Percentiles rank a stretch among this genome's conserved stretches.
Conservation (phyloP, 2,888 invertebrate species). For the Fabriciana adippe region DNA sequence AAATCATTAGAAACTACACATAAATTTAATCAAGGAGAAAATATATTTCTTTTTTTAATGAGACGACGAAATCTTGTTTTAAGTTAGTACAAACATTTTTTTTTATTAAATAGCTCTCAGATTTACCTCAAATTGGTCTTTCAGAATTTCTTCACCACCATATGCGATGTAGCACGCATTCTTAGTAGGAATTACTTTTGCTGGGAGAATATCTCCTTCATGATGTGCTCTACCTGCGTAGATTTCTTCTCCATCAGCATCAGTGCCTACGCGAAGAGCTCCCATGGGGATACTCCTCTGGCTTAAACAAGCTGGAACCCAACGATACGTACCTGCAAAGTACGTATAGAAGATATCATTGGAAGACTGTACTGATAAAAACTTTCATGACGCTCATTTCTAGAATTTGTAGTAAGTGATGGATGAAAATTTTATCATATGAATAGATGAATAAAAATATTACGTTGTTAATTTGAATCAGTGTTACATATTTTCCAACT, state of each 20-base stretch:
- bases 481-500: background rate
- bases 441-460: background rate
- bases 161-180: slow-evolving; percentile 85
- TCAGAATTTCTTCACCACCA: slow-evolving; percentile 84
- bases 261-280: slow-evolving; percentile 83
- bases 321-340: slow-evolving; percentile 72
- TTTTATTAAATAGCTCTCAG: no score
- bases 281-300: slow-evolving; percentile 76
- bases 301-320: slow-evolving; percentile 76
- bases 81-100: no score
- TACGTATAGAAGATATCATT: background rate
- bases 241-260: slow-evolving; percentile 87
- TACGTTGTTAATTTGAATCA: background rate
- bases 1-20: no score
- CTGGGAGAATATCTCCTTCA: slow-evolving; percentile 85
- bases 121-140: slow-evolving; percentile 84
- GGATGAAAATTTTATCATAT: background rate
- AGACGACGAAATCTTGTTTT: no score
- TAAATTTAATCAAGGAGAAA: no score
- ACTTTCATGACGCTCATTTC: background rate
- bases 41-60: no score
- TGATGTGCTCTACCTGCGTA: slow-evolving; percentile 88
- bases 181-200: slow-evolving; percentile 86
- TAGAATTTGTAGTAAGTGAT: background rate
- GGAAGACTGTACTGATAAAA: background rate